Base-by-base conservation (phyloP, 2,888 invertebrate species). In the Meliscaeva auricollis region DNA sequence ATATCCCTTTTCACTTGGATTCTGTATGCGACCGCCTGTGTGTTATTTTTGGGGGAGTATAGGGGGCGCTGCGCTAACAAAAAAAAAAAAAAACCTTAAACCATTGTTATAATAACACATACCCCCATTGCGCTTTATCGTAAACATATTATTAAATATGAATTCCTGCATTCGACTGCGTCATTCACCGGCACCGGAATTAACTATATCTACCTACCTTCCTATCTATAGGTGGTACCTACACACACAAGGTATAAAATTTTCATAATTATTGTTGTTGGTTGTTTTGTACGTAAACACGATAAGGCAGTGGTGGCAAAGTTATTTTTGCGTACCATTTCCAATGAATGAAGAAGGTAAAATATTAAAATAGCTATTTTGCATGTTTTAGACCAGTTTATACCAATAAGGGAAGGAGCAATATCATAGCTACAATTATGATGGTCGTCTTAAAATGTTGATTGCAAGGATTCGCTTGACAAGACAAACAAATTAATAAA, bases 81-180 rank as follows among this genome's bases (percentile, higher is more conserved):
- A 77, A n/a, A n/a, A n/a, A n/a, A n/a, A n/a, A n/a, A n/a, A n/a
- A n/a, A 62, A 73, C 22, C 60, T 54, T 38, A 58, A 26, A 74
- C 69, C 64, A 79, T 74, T 69, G 74, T 32, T 75, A 58, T 70
- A 56, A 64, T 56, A 58, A 62, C 41, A 35, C 2, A 58, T 15
- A 30, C 58, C 56, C 52, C 20, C 38, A 48, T 11, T 46, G 48
- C 32, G 75, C 52, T 74, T 83, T 73, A 82, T 77, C 38, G 84
- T 74, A 66, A 75, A 80, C 72, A 76, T 84, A 84, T 80, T 79
- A 82, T 82, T 56, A 83, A 74, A 78, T 84, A 84, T 80, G 75
- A 80, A 75, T 84, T 84, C 80, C 79, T 76, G 79, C 79, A 84
- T 74, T 82, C 68, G 68, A 62, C 73, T 69, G 74, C 69, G 78